Evolutionary conservation across 1,140 invertebrate species (phyloP), one percentile per base, ranked within the genome.

Genomic region (Plutomurus gul): DNA sequence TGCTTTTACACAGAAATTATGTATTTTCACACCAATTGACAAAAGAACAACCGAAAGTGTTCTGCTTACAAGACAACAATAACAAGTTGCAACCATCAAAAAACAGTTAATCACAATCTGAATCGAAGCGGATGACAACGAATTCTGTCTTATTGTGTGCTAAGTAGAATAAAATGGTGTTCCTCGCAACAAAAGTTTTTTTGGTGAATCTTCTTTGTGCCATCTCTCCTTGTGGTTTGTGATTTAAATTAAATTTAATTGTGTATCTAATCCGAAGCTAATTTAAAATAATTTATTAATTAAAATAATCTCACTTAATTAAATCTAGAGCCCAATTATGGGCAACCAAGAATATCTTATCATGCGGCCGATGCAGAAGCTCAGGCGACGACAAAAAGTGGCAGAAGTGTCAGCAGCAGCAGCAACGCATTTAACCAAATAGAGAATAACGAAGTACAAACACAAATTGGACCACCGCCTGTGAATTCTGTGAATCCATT

Each of bases 141-240:
- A n/a, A n/a, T n/a, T n/a, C n/a, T n/a, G n/a, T n/a, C n/a, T n/a
- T n/a, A n/a, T n/a, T n/a, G n/a, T n/a, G n/a, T n/a, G n/a, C n/a
- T n/a, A n/a, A n/a, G n/a, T n/a, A n/a, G n/a, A n/a, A 27, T 22
- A 56, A 27, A 25, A 56, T 56, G 49, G 49, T 56, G 51, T 25
- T 76, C 20, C 25, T 76, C 1, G 39, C 75, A 20, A 36, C 75
- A 3, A 71, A 71, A 39, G n/a, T 71, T 8, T 71, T 71, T 71
- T 22, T 71, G 3, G 65, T 71, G 11, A 71, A 71, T 71, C 18
- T 71, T 18, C 18, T 71, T 5, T 71, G 65, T 40, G 33, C 65
- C 2, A 18, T 71, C 1, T 18, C 39, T 1, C 65, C 65, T 0
- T 71, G 65, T 71, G 65, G n/a, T n/a, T n/a, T n/a, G n/a, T n/a